Percentiles rank a stretch among this genome's conserved stretches.
phyloP scores from a whole-genome alignment of 2,797 vertebrate species.

The Anniella stebbinsi region DNA sequence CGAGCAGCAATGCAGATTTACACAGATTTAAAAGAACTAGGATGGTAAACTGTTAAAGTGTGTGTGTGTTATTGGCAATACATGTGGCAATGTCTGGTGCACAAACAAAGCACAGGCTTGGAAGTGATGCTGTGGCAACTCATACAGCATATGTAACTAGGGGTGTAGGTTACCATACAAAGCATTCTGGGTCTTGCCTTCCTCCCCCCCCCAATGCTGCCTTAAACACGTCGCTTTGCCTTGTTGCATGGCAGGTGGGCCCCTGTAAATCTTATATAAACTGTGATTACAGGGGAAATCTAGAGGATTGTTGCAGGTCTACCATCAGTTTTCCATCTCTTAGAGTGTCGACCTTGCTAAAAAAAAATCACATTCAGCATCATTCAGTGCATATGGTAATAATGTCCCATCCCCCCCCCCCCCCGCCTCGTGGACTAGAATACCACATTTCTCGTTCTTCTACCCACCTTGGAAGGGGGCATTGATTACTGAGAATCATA shows the following conservation, averaged over 20 bases:
- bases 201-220: not conserved
- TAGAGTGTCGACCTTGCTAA: not conserved
- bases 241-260: not conserved
- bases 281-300: not conserved
- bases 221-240: not conserved
- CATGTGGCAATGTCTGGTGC: too few relatives aligned
- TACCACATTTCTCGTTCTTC: not conserved
- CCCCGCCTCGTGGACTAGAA: too few relatives aligned
- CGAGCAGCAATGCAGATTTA: too few relatives aligned
- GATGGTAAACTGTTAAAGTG: too few relatives aligned
- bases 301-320: not conserved
- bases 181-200: not conserved
- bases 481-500: not conserved
- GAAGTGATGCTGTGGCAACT: not conserved
- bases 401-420: too few relatives aligned
- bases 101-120: not conserved
- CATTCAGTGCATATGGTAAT: not conserved
- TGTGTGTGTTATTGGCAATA: too few relatives aligned
- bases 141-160: not conserved
- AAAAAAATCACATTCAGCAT: not conserved
- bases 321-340: not conserved
- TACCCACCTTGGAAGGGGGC: too few relatives aligned
- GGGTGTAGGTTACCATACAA: not conserved
- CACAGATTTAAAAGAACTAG: too few relatives aligned
- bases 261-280: not conserved